Base-by-base conservation (phyloP, 2,113 vertebrate genomes). In the Daphoenositta chrysoptera region DNA sequence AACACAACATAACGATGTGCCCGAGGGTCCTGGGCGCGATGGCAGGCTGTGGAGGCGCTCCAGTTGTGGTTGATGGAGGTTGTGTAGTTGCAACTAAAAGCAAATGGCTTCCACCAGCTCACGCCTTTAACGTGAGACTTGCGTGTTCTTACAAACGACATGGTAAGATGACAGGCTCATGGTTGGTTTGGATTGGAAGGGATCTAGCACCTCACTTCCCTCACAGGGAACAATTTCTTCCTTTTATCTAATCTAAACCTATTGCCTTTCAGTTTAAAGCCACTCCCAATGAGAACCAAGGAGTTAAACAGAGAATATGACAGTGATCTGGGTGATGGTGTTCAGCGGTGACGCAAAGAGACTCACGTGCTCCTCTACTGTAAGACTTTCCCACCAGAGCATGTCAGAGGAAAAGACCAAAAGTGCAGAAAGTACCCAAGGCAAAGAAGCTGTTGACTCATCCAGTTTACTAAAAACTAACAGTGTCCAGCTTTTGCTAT, bases 291-390 rank as follows among this genome's bases (percentile, higher is more conserved):
- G 31, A 47, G 40, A 69, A 22, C 10, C 17, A 15, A 24, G 10
- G 9, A 19, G 23, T 71, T 71, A 39, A 76, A 35, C 6, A 16
- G 61, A 63, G 18, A 56, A 22, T 5, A 3, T 18, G 7, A 2
- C 13, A 4, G 24, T 2, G 3, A 57, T 40, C 7, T 45, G 39
- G 12, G 11, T 22, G 22, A 6, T 44, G 0, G 0, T 19, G 3
- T 48, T 47, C 4, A 33, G 11, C n/a, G 56, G 18, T 28, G 28
- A 68, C 40, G 40, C 23, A 53, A 7, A 11, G 20, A 57, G 53
- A 21, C 7, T 2, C 2, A 0, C 0, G 1, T 19, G 10, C 4
- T 72, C 7, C 14, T 28, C 18, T 53, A 44, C 70, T 1, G 1
- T 33, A 26, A 57, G 10, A 37, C 12, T 44, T 68, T 53, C 10